Percentiles rank a stretch among this genome's conserved stretches.
Evolutionary conservation across 2,113 vertebrate species (phyloP).

Genomic region (Syngnathus scovelli): DNA sequence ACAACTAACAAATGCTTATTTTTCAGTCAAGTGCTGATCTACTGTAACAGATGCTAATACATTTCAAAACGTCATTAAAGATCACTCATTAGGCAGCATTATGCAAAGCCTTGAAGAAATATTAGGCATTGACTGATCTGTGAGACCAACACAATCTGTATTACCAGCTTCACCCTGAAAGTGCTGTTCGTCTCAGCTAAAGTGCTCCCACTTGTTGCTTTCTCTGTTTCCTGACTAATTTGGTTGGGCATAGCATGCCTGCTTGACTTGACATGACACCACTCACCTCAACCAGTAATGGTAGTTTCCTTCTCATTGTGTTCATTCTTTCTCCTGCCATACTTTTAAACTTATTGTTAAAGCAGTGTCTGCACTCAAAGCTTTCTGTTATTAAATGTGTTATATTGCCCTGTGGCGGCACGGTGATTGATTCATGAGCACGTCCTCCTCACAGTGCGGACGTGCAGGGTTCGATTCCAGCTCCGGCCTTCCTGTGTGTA

Average conservation of each 20-base stretch:
- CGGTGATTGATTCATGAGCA: no score
- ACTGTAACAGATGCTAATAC: no score
- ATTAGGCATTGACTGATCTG: conserved; percentile 43
- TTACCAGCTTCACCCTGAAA: conserved; percentile 42
- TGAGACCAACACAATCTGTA: conserved; percentile 46
- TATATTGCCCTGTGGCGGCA: no score
- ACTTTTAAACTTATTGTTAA: conserved; percentile 14
- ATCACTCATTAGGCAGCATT: conserved; percentile 33
- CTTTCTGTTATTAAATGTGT: background rate
- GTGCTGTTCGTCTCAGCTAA: conserved; percentile 51
- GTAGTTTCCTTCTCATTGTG: conserved; percentile 18
- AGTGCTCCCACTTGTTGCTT: conserved; percentile 38
- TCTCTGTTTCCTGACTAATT: conserved; percentile 51
- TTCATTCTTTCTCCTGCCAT: background rate
- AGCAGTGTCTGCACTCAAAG: background rate
- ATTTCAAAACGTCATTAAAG: conserved; percentile 1
- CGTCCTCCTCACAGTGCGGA: no score
- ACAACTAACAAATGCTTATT: no score
- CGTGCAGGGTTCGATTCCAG: no score
- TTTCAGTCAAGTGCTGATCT: no score
- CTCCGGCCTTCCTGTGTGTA: no score
- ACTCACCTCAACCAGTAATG: conserved; percentile 45
- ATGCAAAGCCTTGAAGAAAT: conserved; percentile 25
- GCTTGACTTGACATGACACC: conserved; percentile 44
- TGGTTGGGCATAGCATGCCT: conserved; percentile 44